Evolutionary conservation across 2,888 invertebrate species (phyloP).

Genomic region (Troilus luridus): DNA sequence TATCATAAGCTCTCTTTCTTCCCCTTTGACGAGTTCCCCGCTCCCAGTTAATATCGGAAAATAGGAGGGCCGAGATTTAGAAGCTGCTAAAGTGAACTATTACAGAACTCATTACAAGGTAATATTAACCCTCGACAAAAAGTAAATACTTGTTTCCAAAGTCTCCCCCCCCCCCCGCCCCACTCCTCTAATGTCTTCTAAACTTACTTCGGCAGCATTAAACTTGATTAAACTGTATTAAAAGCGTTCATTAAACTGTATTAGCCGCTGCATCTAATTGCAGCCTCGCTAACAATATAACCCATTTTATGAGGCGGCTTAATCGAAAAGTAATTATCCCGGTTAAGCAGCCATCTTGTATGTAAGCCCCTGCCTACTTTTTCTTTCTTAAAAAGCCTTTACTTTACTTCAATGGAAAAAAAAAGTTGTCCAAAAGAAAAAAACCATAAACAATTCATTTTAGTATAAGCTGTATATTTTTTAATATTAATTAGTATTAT

Average conservation of each 20-base stretch:
- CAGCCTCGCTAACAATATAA: conserved; percentile 49
- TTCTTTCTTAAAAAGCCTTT: not conserved
- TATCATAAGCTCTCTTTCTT: conserved; percentile 23
- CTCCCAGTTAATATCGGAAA: conserved; percentile 43
- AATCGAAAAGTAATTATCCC: conserved; percentile 44
- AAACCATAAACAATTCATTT: too few relatives aligned
- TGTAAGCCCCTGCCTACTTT: not conserved
- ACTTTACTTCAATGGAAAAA: not conserved
- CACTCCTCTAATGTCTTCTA: conserved; percentile 51
- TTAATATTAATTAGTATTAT: too few relatives aligned
- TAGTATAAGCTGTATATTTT: too few relatives aligned
- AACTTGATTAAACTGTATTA: conserved; percentile 57
- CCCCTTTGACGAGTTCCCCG: conserved; percentile 36
- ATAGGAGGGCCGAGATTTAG: conserved; percentile 43
- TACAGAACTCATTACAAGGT: conserved; percentile 57
- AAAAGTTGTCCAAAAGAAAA: not conserved
- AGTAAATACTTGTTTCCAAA: conserved; percentile 53
- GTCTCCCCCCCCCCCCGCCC: not conserved
- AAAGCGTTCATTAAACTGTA: conserved; percentile 32
- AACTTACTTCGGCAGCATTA: conserved; percentile 42
- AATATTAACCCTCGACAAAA: conserved; percentile 52
- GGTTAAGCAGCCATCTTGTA: conserved; percentile 1
- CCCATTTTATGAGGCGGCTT: conserved; percentile 40
- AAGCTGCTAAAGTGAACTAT: conserved; percentile 52
- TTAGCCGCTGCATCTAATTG: conserved; percentile 47